Evolutionary conservation across 2,113 vertebrate genomes (phyloP).

Genomic region (Nicator chloris): DNA sequence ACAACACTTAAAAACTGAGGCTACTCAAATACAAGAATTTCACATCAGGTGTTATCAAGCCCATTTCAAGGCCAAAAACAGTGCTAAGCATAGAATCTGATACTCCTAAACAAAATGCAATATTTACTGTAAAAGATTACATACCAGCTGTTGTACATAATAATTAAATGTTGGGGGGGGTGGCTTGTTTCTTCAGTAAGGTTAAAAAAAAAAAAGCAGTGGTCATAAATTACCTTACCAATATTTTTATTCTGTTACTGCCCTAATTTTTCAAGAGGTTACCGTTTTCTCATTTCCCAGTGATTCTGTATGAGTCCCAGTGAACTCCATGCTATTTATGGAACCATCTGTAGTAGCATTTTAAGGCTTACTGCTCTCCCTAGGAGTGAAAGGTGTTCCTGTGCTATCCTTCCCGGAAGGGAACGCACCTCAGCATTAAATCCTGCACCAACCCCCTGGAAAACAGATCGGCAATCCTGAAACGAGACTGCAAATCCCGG

Average conservation of each 20-base stretch:
- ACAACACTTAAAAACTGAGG: background rate
- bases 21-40: background rate
- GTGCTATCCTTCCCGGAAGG: accelerated
- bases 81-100: background rate
- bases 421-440: background rate
- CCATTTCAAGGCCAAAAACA: background rate
- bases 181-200: background rate
- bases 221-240: background rate
- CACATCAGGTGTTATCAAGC: background rate
- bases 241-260: background rate
- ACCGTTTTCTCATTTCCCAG: background rate
- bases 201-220: background rate
- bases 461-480: accelerated
- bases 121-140: background rate
- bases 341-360: background rate
- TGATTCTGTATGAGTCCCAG: accelerated
- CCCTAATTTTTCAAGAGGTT: background rate
- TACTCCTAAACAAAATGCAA: background rate
- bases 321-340: accelerated
- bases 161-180: too few relatives aligned
- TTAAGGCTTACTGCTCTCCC: background rate
- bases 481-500: accelerated
- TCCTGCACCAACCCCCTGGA: accelerated
- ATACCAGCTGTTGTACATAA: background rate
- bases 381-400: accelerated